Evolutionary conservation across 2,797 vertebrate species (phyloP), one percentile per base, ranked within the genome.

Genomic region (Enteromius mattozi): DNA sequence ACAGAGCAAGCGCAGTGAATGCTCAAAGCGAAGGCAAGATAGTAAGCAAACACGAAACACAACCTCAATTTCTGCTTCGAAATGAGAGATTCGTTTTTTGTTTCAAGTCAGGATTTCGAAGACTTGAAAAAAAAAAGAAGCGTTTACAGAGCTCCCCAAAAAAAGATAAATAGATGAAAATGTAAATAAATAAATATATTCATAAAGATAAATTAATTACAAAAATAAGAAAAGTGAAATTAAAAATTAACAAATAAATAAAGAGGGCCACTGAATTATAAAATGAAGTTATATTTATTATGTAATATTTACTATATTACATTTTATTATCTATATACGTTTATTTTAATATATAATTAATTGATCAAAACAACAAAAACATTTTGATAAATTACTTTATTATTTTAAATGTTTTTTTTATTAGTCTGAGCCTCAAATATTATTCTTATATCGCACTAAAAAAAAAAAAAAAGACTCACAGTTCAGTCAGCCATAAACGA

Each of bases 1-100:
- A 85, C 84, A 89, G 81, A 61, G 51, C 66, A 2, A 14, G 5
- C 42, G 0, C 78, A 71, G n/a, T 72, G 13, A 49, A 59, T 17
- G 5, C 56, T 61, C 0, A 0, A 65, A 47, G 24, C 24, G 4
- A 51, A 54, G 47, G 78, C 49, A 21, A 59, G 51, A 72, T 56
- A 61, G 37, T 13, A 59, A 54, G 16, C 14, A 56, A 47, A 79
- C 21, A 33, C 6, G 24, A 14, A 40, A 27, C 27, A 27, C 27
- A 27, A 83, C 59, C 8, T 19, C 7, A 76, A 35, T 33, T n/a
- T 45, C 24, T 35, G 19, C 17, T 51, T 72, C 19, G 8, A 24
- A 71, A 72, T n/a, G 24, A 63, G n/a, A 45, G 40, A 56, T 6
- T 10, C 1, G 1, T n/a, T 24, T 14, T 72, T 40, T 8, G 56